phyloP scores from a whole-genome alignment of 2,113 vertebrate genomes.

The Rhinoderma darwinii region DNA sequence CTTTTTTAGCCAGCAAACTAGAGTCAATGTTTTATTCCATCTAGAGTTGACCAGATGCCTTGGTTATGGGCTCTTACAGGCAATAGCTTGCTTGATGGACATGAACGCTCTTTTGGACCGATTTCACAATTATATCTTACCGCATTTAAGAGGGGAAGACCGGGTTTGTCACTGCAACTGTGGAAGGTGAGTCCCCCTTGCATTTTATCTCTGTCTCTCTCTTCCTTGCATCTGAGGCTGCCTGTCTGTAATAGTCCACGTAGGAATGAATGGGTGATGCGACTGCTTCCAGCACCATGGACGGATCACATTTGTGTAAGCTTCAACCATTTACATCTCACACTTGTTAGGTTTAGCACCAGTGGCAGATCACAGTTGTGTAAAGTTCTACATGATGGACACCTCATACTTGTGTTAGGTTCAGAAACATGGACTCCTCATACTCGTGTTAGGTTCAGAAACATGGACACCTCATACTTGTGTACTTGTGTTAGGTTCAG shows the following conservation, averaged over 20 bases:
- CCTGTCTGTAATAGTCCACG: background rate
- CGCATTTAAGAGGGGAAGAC: conserved; percentile 97
- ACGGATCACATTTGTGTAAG: background rate
- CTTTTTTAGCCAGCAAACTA: conserved; percentile 71
- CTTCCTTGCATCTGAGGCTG: conserved; percentile 11
- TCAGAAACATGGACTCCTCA: background rate
- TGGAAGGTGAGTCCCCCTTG: conserved; percentile 87
- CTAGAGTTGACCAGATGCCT: conserved; percentile 79
- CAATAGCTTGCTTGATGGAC: conserved; percentile 99
- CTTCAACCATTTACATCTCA: background rate
- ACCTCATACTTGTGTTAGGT: background rate
- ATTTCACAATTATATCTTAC: conserved; percentile 99
- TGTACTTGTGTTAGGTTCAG: background rate
- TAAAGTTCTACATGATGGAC: too few species aligned
- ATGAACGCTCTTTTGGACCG: conserved; percentile 99
- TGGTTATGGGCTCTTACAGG: conserved; percentile 90
- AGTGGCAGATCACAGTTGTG: background rate
- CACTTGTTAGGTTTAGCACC: background rate
- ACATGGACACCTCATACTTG: background rate
- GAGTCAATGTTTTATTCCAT: conserved; percentile 82
- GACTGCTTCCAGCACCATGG: conserved; percentile 33
- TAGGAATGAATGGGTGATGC: conserved; percentile 16
- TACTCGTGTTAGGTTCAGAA: background rate
- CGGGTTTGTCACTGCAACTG: conserved; percentile 99
- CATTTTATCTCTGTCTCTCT: conserved; percentile 17